Conservation (phyloP, 2,113 vertebrate species). For the Periophthalmodon schlosseri region DNA sequence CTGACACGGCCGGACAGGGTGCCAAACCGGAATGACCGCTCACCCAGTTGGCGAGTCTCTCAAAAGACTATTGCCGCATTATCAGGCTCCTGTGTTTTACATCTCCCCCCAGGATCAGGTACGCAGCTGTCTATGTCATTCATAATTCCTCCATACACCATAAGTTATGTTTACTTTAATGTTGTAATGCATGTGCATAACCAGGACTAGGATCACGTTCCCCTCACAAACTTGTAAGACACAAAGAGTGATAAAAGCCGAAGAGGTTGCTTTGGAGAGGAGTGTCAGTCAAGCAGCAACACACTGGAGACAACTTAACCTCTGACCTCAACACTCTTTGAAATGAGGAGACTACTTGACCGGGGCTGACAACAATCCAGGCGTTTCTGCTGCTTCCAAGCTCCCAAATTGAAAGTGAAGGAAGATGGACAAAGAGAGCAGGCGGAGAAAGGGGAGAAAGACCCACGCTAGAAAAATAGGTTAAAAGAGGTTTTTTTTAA, state of each 20-base stretch:
- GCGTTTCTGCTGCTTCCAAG: constrained; percentile 64
- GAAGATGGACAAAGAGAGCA: constrained; percentile 51
- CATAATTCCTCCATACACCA: constrained; percentile 10
- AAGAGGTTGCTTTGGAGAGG: constrained; percentile 63
- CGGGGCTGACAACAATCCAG: constrained; percentile 77
- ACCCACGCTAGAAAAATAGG: constrained; percentile 23
- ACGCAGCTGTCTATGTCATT: constrained; percentile 67
- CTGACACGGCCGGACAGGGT: constrained; percentile 77
- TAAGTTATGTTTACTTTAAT: constrained; percentile 23
- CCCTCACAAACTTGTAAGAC: constrained; percentile 76
- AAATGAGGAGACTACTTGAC: constrained; percentile 80
- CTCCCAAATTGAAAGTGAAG: constrained; percentile 67
- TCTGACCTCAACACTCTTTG: constrained; percentile 80
- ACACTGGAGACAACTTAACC: constrained; percentile 85
- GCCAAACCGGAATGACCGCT: constrained; percentile 43
- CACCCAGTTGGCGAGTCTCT: constrained; percentile 47
- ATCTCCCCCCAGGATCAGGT: constrained; percentile 51
- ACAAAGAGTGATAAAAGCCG: constrained; percentile 74
- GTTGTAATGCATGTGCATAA: constrained; percentile 15
- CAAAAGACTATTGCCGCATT: constrained; percentile 64
- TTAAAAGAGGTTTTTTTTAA: constrained; percentile 31
- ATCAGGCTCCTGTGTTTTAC: constrained; percentile 34
- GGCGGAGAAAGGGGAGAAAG: constrained; percentile 12
- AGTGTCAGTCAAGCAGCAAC: constrained; percentile 79
- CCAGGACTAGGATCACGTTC: constrained; percentile 76